Percentiles rank a stretch among this genome's conserved stretches.
These are phyloP conservation scores for Zophobas morio DNA, from an alignment of 1,140 invertebrate species.

Conservation along the genomic window DNA sequence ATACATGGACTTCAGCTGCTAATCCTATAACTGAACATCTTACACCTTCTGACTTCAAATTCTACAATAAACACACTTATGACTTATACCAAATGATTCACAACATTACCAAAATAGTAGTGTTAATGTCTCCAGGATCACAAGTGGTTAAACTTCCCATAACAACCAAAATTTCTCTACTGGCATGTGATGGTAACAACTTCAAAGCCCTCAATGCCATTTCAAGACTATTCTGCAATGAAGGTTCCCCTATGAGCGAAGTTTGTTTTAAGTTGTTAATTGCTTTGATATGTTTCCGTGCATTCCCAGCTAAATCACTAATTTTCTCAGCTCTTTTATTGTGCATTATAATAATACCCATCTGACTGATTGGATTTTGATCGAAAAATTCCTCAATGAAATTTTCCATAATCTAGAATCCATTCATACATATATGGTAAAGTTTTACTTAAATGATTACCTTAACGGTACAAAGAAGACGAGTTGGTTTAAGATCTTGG, in stretches of 20 bases:
- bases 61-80: slow-evolving; percentile 65
- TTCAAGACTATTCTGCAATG: slow-evolving; percentile 95
- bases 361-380: slow-evolving; percentile 98
- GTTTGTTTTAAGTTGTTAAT: slow-evolving; percentile 75
- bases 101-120: slow-evolving; percentile 75
- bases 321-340: slow-evolving; percentile 96
- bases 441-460: slow-evolving; percentile 68
- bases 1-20: slow-evolving; percentile 95
- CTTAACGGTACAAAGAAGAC: slow-evolving; percentile 90
- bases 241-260: slow-evolving; percentile 87
- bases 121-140: slow-evolving; percentile 94
- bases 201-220: slow-evolving; percentile 88
- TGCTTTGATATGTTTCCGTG: slow-evolving; percentile 84
- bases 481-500: slow-evolving; percentile 96
- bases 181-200: slow-evolving; percentile 93
- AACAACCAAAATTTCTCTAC: slow-evolving; percentile 91
- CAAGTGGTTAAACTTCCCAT: slow-evolving; percentile 96
- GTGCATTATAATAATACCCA: slow-evolving; percentile 92
- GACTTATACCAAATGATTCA: slow-evolving; percentile 2
- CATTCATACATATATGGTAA: slow-evolving; percentile 22
- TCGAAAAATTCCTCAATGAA: slow-evolving; percentile 98
- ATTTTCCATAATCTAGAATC: slow-evolving; percentile 86
- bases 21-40: slow-evolving; percentile 95
- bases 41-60: slow-evolving; percentile 81
- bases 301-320: slow-evolving; percentile 90